Conservation (phyloP, 2,888 invertebrate species). For the Catonia carolina region DNA sequence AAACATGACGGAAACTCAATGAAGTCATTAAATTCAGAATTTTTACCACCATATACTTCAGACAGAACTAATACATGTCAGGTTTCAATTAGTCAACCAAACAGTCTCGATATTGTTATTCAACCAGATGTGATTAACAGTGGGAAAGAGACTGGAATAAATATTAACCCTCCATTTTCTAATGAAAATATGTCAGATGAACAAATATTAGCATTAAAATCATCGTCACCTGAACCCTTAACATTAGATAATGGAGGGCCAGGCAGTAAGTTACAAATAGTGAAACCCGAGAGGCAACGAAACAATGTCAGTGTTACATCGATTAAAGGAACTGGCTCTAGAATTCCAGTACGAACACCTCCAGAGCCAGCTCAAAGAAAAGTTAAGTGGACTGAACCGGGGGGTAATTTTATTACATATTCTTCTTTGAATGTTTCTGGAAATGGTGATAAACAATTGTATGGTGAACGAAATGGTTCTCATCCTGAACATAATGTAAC, state of each 20-base stretch:
- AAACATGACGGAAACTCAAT: background rate
- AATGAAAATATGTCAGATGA: conserved; percentile 31
- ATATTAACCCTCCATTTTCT: conserved; percentile 18
- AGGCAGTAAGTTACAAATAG: conserved; percentile 10
- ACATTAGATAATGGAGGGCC: conserved; percentile 18
- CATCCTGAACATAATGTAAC: conserved; percentile 24
- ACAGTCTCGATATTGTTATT: conserved; percentile 23
- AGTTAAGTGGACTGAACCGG: conserved; percentile 17
- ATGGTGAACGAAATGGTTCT: conserved; percentile 19
- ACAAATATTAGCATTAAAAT: conserved; percentile 30
- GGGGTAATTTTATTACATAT: conserved; percentile 22
- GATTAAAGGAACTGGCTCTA: conserved; percentile 33
- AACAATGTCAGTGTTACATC: conserved; percentile 36
- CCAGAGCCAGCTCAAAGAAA: conserved; percentile 23
- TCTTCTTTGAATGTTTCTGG: conserved; percentile 24
- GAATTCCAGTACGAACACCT: conserved; percentile 34
- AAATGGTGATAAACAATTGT: conserved; percentile 21
- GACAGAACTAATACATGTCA: conserved; percentile 12
- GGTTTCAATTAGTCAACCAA: conserved; percentile 24
- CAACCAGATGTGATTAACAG: conserved; percentile 10
- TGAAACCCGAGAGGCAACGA: conserved; percentile 17
- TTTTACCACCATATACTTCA: conserved; percentile 13
- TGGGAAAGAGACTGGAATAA: conserved; percentile 8
- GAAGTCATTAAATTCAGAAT: conserved; percentile 13
- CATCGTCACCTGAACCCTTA: conserved; percentile 26